Percentiles rank a stretch among this genome's conserved stretches.
phyloP scores from a whole-genome alignment of 2,113 vertebrate genomes.

The Pleuronectes platessa region DNA sequence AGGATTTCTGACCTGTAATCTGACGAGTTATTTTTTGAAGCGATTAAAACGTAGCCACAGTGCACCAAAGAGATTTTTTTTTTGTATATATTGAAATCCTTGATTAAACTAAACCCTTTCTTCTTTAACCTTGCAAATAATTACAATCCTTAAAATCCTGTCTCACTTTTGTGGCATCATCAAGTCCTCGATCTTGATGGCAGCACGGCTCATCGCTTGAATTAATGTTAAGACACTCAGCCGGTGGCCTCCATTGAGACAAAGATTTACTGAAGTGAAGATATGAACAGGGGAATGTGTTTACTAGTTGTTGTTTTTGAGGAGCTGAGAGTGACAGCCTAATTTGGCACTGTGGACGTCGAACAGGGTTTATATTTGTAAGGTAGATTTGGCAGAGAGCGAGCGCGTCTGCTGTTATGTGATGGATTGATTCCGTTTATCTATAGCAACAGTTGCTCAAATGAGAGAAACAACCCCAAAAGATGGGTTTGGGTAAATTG shows the following conservation, averaged over 20 bases:
- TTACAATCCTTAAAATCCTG: conserved; percentile 22
- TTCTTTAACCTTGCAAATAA: conserved; percentile 41
- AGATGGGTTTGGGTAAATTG: not conserved
- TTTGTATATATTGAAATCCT: conserved; percentile 1
- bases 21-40: conserved; percentile 28
- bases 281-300: conserved; percentile 45
- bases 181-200: conserved; percentile 38
- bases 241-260: conserved; percentile 40
- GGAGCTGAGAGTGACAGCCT: conserved; percentile 13
- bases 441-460: not conserved
- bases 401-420: conserved; percentile 9
- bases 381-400: conserved; percentile 20
- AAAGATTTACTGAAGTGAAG: conserved; percentile 54
- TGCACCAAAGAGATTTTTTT: not conserved
- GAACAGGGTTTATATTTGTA: conserved; percentile 8
- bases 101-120: conserved; percentile 35
- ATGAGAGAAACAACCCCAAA: not conserved
- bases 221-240: conserved; percentile 45
- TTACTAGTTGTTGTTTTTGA: conserved; percentile 33
- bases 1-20: conserved; percentile 26
- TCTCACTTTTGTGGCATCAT: conserved; percentile 32
- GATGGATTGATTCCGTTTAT: conserved; percentile 20
- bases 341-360: conserved; percentile 7
- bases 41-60: not conserved
- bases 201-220: conserved; percentile 35